These are phyloP conservation scores for Kuschelorhynchus macadamiae DNA, from an alignment of 2,888 invertebrate genomes.

Conservation along the genomic window DNA sequence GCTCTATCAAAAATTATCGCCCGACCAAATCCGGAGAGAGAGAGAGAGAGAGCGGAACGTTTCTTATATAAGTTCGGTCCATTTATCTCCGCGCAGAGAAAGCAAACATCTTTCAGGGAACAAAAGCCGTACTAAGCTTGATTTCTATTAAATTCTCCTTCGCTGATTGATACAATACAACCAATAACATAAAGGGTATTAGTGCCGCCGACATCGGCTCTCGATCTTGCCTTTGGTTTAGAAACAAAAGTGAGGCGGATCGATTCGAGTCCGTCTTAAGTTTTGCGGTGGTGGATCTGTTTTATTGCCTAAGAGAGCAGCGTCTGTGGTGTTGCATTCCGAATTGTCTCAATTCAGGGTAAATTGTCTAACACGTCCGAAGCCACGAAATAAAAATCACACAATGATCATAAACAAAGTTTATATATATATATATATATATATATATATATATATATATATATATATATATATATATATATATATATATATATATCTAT, in stretches of 20 bases:
- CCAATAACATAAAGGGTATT: slow-evolving; percentile 47
- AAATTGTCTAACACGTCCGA: too few relatives aligned
- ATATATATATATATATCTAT: too few relatives aligned
- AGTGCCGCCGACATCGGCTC: slow-evolving; percentile 33
- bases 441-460: too few relatives aligned
- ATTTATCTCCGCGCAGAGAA: slow-evolving; percentile 42
- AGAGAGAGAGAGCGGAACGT: too few relatives aligned
- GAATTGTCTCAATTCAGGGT: too few relatives aligned
- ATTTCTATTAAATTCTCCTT: slow-evolving; percentile 46
- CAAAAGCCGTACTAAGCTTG: slow-evolving; percentile 44
- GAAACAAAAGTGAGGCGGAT: slow-evolving; percentile 19
- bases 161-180: slow-evolving; percentile 49
- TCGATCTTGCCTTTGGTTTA: slow-evolving; percentile 27
- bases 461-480: too few relatives aligned
- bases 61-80: slow-evolving; percentile 31
- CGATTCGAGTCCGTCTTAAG: slow-evolving; percentile 7
- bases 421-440: too few relatives aligned
- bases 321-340: too few relatives aligned
- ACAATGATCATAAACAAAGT: too few relatives aligned
- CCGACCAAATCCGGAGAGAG: slow-evolving; percentile 15
- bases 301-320: too few relatives aligned
- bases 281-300: slow-evolving; percentile 20
- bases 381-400: too few relatives aligned
- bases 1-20: slow-evolving; percentile 30
- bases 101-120: slow-evolving; percentile 47